These are phyloP conservation scores for Euzophera pinguis DNA, from an alignment of 2,888 invertebrate species.

Conservation along the genomic window DNA sequence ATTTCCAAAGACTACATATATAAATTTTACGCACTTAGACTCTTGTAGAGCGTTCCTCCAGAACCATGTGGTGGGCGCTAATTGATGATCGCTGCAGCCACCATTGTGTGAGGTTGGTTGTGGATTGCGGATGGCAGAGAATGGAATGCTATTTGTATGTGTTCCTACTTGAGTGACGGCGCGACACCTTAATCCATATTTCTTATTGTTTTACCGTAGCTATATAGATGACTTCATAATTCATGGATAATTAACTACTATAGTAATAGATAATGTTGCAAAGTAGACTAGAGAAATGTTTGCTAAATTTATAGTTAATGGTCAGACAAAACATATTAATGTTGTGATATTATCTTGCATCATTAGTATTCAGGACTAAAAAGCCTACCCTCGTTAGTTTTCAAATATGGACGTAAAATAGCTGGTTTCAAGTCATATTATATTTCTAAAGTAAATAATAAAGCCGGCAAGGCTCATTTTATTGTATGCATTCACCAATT, in stretches of 20 bases:
- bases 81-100: neutral
- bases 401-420: conserved; percentile 23
- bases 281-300: neutral
- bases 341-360: neutral
- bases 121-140: neutral
- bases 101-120: neutral
- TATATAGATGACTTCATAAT: neutral
- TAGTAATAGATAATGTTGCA: too few species aligned
- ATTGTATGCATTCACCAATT: too few species aligned
- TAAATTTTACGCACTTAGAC: neutral
- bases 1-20: too few species aligned
- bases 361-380: neutral
- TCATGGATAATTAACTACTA: neutral
- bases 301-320: neutral
- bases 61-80: neutral
- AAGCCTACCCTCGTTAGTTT: neutral
- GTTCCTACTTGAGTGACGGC: neutral
- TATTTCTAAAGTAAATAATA: too few species aligned
- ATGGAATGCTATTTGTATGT: neutral
- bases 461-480: too few species aligned
- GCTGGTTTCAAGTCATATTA: neutral
- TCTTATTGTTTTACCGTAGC: neutral
- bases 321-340: neutral
- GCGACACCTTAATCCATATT: neutral
- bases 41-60: neutral